Percentiles rank a stretch among this genome's conserved stretches.
These are phyloP conservation scores for Apogon hyalosoma DNA, from an alignment of 2,797 vertebrate genomes.

Conservation along the genomic window DNA sequence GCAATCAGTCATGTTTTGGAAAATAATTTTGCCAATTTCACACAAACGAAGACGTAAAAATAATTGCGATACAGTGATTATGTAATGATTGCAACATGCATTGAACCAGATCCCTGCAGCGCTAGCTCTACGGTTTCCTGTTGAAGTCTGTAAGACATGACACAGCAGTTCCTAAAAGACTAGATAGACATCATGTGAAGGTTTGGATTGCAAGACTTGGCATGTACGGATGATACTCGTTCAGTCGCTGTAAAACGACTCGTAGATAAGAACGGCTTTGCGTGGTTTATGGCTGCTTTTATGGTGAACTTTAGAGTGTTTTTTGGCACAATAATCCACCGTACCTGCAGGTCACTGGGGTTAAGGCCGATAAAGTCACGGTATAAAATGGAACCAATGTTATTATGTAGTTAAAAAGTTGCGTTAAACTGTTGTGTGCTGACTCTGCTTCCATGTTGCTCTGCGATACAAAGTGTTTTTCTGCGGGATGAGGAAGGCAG, in stretches of 20 bases:
- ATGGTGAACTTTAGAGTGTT: no score
- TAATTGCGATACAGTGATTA: no score
- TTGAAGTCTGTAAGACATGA: background rate
- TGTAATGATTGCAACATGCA: no score
- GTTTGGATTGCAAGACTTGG: background rate
- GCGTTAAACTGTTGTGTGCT: no score
- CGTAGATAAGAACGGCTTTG: background rate
- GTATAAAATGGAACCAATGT: no score
- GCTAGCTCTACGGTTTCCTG: no score
- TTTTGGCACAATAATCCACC: background rate
- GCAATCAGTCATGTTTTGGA: no score
- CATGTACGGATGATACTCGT: background rate
- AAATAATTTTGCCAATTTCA: no score
- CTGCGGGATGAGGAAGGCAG: constrained; percentile 35
- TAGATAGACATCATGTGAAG: constrained; percentile 1
- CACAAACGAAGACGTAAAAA: no score
- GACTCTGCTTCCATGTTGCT: background rate
- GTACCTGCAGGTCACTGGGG: background rate
- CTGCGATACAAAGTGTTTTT: background rate
- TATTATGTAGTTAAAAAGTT: no score
- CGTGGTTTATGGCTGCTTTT: background rate
- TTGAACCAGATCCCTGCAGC: no score
- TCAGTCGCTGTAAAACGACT: background rate
- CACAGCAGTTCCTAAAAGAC: constrained; percentile 2
- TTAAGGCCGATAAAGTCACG: no score